Base-by-base conservation (phyloP, 2,113 vertebrate species). In the Erythrocercus mccallii region DNA sequence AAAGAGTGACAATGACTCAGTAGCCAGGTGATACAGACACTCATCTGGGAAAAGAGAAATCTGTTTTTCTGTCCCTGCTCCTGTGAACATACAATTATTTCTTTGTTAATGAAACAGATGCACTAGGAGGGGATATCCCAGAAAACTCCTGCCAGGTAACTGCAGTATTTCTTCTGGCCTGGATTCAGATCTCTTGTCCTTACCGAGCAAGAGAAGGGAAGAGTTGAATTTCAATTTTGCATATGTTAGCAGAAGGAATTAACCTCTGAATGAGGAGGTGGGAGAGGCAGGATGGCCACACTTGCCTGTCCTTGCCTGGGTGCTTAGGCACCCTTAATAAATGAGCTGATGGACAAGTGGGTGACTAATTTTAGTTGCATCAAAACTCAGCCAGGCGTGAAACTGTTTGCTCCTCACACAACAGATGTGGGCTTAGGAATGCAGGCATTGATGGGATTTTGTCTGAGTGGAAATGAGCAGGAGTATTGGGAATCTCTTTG, bases 1-100 rank as follows among this genome's bases (percentile, higher is more conserved):
- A 92, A 57, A 92, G 91, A 94, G 81, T 74, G 92, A 84, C 90
- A 96, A 81, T 69, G 92, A 91, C 91, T 95, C 92, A 76, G 69
- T 84, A 96, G 92, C 95, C 95, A 95, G 94, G 95, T 96, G 91
- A 92, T 92, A 48, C 31, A 76, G 65, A 53, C 47, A 38, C 44
- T 92, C 86, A 86, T 30, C 69, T 95, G 81, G 94, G 91, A 94
- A 86, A 89, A 91, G 77, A 64, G 31, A 84, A 85, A 85, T 79
- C 17, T 76, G 5, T 8, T 92, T 91, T 94, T 82, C 57, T 87
- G 31, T 69, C 45, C 25, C 57, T 89, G n/a, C 40, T 89, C 9
- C 57, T 28, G 31, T 57, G 57, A 89, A 69, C 73, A 44, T 51
- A 28, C 38, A 71, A 64, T 90, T 90, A 17, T 45, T 69, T 81